Evolutionary conservation across 2,797 vertebrate genomes (phyloP).

Genomic region (Enteromius anoplus): DNA sequence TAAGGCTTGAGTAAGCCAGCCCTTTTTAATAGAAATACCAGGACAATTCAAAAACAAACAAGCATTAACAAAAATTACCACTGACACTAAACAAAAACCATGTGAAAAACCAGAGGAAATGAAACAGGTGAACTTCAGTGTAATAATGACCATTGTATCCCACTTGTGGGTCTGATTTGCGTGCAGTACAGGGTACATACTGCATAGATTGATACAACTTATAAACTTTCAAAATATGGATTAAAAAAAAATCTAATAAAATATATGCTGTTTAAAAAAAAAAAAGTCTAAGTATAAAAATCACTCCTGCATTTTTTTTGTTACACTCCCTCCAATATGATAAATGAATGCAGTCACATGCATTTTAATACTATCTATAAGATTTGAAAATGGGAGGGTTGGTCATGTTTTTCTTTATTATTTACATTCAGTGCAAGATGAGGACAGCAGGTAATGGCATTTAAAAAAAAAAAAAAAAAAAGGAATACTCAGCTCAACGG

Average conservation of each 20-base stretch:
- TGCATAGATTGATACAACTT: conserved; percentile 7
- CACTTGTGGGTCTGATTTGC: conserved; percentile 1
- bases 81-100: not conserved
- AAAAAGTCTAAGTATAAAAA: not conserved
- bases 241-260: not conserved
- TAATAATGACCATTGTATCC: not conserved
- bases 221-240: not conserved
- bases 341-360: not conserved
- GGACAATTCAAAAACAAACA: conserved; percentile 19
- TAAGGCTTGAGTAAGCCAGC: not conserved
- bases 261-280: not conserved
- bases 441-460: conserved; percentile 53
- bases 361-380: not conserved
- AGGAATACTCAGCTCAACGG: conserved; percentile 33
- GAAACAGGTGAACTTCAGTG: not conserved
- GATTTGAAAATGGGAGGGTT: conserved; percentile 53
- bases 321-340: not conserved
- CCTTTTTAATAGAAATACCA: conserved; percentile 43
- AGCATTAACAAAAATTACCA: conserved; percentile 25
- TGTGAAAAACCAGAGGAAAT: conserved; percentile 16
- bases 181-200: not conserved
- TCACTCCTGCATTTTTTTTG: not conserved
- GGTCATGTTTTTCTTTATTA: conserved; percentile 23
- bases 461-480: too few relatives aligned
- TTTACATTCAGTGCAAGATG: conserved; percentile 58